Conservation (phyloP, 2,113 vertebrate species). For the Oreochromis spilurus region DNA sequence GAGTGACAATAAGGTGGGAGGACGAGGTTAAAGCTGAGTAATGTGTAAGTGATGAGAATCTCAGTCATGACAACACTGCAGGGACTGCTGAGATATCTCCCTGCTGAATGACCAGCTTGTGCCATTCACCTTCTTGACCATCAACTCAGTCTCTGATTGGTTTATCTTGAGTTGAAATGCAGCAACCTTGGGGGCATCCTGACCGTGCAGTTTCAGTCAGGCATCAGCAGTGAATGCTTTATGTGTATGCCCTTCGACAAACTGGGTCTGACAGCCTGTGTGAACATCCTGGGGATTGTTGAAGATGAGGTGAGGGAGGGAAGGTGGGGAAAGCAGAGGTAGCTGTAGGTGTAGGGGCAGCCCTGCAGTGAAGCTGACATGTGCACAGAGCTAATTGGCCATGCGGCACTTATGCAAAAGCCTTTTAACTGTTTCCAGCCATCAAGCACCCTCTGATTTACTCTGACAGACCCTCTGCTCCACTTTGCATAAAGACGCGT, state of each 20-base stretch:
- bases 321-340: neutral
- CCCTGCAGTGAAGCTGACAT: constrained; percentile 2
- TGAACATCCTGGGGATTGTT: neutral
- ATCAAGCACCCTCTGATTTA: constrained; percentile 28
- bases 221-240: neutral
- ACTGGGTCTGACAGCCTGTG: neutral
- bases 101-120: neutral
- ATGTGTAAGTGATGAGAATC: constrained; percentile 32
- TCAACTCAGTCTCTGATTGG: constrained; percentile 15
- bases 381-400: constrained; percentile 30
- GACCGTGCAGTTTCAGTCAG: neutral
- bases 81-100: neutral
- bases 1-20: neutral
- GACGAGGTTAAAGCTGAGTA: constrained; percentile 39
- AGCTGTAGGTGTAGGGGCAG: neutral
- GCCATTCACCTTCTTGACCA: neutral
- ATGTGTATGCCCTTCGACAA: neutral
- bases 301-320: neutral
- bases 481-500: constrained; percentile 23
- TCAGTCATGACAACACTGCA: constrained; percentile 28
- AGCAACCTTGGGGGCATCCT: constrained; percentile 20
- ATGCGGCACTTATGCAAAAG: neutral
- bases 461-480: constrained; percentile 19
- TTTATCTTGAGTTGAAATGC: neutral
- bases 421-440: constrained; percentile 32